Evolutionary conservation across 2,888 invertebrate species (phyloP).

Genomic region (Eustalomyia histrio): DNA sequence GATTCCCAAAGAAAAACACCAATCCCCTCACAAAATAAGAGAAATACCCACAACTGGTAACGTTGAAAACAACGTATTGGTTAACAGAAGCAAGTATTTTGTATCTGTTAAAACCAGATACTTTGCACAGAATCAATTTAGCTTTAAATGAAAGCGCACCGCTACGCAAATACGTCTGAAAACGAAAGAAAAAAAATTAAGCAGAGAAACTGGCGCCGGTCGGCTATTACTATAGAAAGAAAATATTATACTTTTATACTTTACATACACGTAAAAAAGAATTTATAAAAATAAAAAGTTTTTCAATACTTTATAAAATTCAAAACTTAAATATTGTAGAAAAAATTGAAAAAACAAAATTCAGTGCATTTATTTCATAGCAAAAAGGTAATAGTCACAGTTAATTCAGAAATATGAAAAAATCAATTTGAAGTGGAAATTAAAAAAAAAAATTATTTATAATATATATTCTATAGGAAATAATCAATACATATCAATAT

Average conservation of each 20-base stretch:
- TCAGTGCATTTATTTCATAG: background rate
- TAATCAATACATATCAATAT: background rate
- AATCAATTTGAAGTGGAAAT: background rate
- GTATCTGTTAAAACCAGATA: constrained; percentile 50
- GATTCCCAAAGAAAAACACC: background rate
- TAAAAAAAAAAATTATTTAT: background rate
- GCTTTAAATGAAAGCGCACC: constrained; percentile 57
- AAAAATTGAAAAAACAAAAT: background rate
- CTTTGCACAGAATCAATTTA: constrained; percentile 55
- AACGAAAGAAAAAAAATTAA: constrained; percentile 40
- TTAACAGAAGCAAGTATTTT: constrained; percentile 30
- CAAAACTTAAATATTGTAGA: background rate
- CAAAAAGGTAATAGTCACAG: background rate
- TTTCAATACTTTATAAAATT: background rate
- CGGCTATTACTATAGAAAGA: constrained; percentile 48
- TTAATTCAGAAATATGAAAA: background rate
- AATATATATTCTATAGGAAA: background rate
- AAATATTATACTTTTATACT: constrained; percentile 43
- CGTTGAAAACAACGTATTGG: constrained; percentile 22
- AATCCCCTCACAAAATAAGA: background rate
- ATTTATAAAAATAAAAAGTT: background rate
- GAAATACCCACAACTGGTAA: constrained; percentile 13
- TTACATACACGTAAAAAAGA: constrained; percentile 24
- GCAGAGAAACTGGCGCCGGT: constrained; percentile 66
- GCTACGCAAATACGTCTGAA: constrained; percentile 53